A percentile compares a stretch with the other conserved stretches of the same genome.
These are phyloP conservation scores for Marronus borbonicus DNA, from an alignment of 2,888 invertebrate genomes.

Conservation along the genomic window DNA sequence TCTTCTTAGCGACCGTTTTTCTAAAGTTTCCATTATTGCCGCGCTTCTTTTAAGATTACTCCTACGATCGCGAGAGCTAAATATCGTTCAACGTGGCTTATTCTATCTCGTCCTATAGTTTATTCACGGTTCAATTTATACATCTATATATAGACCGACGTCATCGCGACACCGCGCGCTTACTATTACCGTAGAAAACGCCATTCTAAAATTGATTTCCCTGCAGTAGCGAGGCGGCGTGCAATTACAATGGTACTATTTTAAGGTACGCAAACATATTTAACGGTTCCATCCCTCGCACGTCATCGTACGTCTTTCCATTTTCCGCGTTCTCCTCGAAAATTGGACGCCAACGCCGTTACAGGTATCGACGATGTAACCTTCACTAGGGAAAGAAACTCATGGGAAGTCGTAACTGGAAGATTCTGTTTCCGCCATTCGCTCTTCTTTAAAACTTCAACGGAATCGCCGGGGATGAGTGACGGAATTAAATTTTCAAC, in stretches of 20 bases:
- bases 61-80: no score
- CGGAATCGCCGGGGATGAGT: constrained; percentile 7
- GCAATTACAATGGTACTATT: constrained; percentile 32
- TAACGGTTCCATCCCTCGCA: constrained; percentile 3
- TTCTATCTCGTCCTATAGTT: no score
- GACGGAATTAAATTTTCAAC: constrained; percentile 42
- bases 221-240: background rate
- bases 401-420: background rate
- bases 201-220: constrained; percentile 16
- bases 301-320: no score
- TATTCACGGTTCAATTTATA: no score
- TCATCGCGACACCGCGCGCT: background rate
- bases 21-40: no score
- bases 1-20: no score
- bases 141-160: background rate
- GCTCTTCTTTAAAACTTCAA: constrained; percentile 29
- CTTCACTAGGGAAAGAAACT: background rate
- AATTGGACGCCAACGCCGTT: constrained; percentile 5
- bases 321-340: background rate
- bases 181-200: background rate
- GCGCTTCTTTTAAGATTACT: no score
- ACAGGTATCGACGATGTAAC: constrained; percentile 4
- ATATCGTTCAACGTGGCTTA: no score
- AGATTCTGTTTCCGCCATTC: constrained; percentile 34
- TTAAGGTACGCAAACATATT: constrained; percentile 18